phyloP scores from a whole-genome alignment of 1,140 invertebrate genomes.

The Stegodyphus dumicola region DNA sequence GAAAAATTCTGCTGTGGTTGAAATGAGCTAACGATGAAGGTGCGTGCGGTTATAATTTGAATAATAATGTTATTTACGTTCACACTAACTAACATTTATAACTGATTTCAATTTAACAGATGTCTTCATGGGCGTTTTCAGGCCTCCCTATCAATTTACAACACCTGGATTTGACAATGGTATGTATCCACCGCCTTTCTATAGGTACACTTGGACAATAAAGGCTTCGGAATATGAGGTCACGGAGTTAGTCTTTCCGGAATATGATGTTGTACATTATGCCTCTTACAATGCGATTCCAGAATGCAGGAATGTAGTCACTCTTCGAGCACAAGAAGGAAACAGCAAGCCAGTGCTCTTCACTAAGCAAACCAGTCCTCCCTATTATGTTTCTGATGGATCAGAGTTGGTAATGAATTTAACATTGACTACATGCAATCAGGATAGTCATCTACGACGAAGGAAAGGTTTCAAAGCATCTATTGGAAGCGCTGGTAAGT shows the following conservation, averaged over 20 bases:
- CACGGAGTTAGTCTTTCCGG: slow-evolving; percentile 62
- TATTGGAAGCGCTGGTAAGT: slow-evolving; percentile 53
- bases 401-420: slow-evolving; percentile 42
- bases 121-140: slow-evolving; percentile 25
- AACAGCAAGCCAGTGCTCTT: slow-evolving; percentile 17
- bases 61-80: too few species aligned
- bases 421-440: slow-evolving; percentile 62
- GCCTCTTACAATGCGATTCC: slow-evolving; percentile 62
- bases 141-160: slow-evolving; percentile 44
- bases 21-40: too few species aligned
- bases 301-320: slow-evolving; percentile 56
- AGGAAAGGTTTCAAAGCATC: slow-evolving; percentile 61
- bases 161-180: slow-evolving; percentile 60
- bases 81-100: too few species aligned
- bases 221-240: slow-evolving; percentile 30
- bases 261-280: slow-evolving; percentile 62
- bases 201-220: slow-evolving; percentile 60
- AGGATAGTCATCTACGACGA: slow-evolving; percentile 12
- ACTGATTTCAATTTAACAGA: slow-evolving; percentile 9
- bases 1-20: too few species aligned
- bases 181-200: slow-evolving; percentile 61
- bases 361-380: slow-evolving; percentile 46
- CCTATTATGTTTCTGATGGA: slow-evolving; percentile 63
- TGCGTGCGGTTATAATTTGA: too few species aligned
- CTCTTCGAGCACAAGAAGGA: slow-evolving; percentile 10